A percentile compares a stretch with the other conserved stretches of the same genome.
These are phyloP conservation scores for Junonia oenone DNA, from an alignment of 2,888 invertebrate species.

Conservation along the genomic window DNA sequence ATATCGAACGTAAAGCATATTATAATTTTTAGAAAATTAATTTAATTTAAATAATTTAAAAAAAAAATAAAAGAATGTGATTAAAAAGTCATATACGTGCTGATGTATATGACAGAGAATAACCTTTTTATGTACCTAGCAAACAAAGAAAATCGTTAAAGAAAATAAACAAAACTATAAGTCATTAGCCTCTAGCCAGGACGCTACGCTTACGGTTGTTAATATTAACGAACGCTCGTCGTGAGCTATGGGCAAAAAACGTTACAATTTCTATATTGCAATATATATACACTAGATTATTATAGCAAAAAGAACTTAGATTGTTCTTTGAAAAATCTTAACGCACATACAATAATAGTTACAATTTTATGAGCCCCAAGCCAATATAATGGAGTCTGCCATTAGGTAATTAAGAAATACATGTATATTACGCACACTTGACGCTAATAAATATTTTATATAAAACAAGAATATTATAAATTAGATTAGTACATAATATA, in stretches of 20 bases:
- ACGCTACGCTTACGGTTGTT: slow-evolving; percentile 38
- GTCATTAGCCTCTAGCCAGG: slow-evolving; percentile 49
- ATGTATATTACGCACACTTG: slow-evolving; percentile 3
- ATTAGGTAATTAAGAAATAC: slow-evolving; percentile 38
- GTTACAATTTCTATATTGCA: neutral
- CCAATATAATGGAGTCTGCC: slow-evolving; percentile 62
- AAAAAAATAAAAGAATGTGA: neutral
- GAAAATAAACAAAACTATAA: slow-evolving; percentile 41
- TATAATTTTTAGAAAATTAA: too few species aligned
- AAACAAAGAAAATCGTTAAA: slow-evolving; percentile 27
- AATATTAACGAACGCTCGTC: slow-evolving; percentile 5
- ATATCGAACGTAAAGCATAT: too few species aligned
- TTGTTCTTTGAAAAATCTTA: neutral
- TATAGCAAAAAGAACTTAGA: neutral
- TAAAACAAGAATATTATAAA: slow-evolving; percentile 23
- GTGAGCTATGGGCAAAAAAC: neutral
- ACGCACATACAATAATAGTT: slow-evolving; percentile 8
- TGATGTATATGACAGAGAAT: too few species aligned
- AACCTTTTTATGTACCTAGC: slow-evolving; percentile 1
- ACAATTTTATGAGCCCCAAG: slow-evolving; percentile 38
- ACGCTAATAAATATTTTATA: slow-evolving; percentile 2
- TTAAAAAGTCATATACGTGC: neutral
- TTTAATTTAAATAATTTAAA: neutral
- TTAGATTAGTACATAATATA: slow-evolving; percentile 18
- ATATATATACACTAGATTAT: neutral